Conservation (phyloP, 30 jellyfish, hydroid and myxozoan genomes). For the Aurelia sp. region DNA sequence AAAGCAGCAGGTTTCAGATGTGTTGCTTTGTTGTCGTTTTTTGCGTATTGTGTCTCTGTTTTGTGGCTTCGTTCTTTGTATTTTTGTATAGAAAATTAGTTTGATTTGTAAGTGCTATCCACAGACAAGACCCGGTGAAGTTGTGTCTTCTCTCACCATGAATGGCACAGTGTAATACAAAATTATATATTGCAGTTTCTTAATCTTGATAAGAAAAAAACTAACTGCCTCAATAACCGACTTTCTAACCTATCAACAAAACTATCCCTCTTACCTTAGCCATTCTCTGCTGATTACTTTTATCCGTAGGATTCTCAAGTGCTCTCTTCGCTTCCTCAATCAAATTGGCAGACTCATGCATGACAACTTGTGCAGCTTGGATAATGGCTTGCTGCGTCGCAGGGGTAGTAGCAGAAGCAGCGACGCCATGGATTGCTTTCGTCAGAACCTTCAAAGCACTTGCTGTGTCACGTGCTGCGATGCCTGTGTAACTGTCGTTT, state of each 20-base stretch:
- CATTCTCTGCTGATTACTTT: conserved; percentile 90
- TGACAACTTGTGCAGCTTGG: conserved; percentile 95
- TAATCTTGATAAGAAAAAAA: too few relatives aligned
- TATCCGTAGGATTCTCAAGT: conserved; percentile 89
- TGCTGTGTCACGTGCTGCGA: conserved; percentile 99
- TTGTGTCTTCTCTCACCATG: too few relatives aligned
- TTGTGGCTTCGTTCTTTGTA: too few relatives aligned
- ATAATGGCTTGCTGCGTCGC: conserved; percentile 90
- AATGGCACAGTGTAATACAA: too few relatives aligned
- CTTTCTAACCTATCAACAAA: neutral
- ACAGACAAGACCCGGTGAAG: too few relatives aligned
- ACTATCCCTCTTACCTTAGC: conserved; percentile 76
- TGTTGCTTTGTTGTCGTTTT: too few relatives aligned
- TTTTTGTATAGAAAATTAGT: too few relatives aligned
- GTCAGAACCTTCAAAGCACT: conserved; percentile 88
- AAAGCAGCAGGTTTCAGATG: too few relatives aligned
- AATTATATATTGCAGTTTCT: too few relatives aligned
- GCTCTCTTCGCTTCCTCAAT: conserved; percentile 98
- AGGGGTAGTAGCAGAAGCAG: conserved; percentile 90
- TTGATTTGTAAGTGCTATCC: too few relatives aligned
- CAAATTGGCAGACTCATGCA: conserved; percentile 97
- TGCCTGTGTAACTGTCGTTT: conserved; percentile 98
- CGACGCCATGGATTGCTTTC: conserved; percentile 97
- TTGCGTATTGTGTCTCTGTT: too few relatives aligned
- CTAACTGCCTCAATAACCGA: too few relatives aligned